A percentile compares a stretch with the other conserved stretches of the same genome.
These are phyloP conservation scores for Hypomecis atomaria DNA, from an alignment of 2,888 invertebrate genomes.

Conservation along the genomic window DNA sequence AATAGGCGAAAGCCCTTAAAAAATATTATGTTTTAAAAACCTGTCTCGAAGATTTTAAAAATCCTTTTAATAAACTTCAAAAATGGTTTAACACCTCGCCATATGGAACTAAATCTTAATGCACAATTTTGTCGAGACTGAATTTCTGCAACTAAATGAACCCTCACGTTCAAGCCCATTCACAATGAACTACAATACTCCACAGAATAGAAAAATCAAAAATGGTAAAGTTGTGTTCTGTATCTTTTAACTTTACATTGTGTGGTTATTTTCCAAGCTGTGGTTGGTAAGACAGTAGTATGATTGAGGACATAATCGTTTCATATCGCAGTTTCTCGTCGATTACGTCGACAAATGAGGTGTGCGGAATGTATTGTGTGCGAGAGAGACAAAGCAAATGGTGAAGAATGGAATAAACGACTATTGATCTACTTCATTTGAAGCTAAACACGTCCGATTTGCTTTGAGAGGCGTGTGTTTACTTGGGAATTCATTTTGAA, in stretches of 20 bases:
- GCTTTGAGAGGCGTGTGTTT: conserved; percentile 14
- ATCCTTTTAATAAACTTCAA: conserved; percentile 33
- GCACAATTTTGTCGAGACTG: conserved; percentile 53
- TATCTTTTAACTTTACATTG: not conserved
- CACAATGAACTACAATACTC: conserved; percentile 26
- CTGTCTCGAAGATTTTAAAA: conserved; percentile 1
- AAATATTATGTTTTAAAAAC: too few relatives aligned
- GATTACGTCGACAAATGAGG: conserved; percentile 71
- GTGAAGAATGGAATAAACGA: conserved; percentile 55
- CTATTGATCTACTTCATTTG: conserved; percentile 46
- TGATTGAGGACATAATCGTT: conserved; percentile 57
- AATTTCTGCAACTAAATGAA: conserved; percentile 53
- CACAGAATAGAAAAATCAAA: conserved; percentile 40
- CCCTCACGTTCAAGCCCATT: conserved; percentile 43
- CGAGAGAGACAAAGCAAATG: conserved; percentile 56
- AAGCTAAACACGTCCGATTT: conserved; percentile 38
- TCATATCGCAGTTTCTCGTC: conserved; percentile 70
- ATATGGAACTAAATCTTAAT: conserved; percentile 53
- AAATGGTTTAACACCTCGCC: conserved; percentile 49
- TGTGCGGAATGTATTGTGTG: conserved; percentile 63
- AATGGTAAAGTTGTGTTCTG: conserved; percentile 15
- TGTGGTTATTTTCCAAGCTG: conserved; percentile 35
- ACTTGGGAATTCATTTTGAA: conserved; percentile 7
- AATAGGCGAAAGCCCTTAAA: too few relatives aligned
- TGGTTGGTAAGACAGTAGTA: conserved; percentile 37